Conservation (phyloP, 2,113 vertebrate genomes). For the Crypturellus undulatus region DNA sequence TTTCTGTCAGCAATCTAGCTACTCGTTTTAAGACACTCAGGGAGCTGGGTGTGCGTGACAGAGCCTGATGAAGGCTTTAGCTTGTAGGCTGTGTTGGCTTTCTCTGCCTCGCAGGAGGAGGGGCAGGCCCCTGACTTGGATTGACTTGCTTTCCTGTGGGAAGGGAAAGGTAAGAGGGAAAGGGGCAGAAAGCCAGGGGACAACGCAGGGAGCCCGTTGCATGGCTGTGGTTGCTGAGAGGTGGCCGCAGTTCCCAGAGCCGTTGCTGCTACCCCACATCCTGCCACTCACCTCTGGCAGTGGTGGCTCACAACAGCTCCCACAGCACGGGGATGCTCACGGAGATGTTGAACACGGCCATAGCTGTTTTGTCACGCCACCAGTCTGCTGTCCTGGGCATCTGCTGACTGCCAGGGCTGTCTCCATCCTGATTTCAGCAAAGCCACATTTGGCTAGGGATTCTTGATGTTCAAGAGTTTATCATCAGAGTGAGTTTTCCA, state of each 20-base stretch:
- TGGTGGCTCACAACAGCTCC: background rate
- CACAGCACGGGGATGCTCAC: rapidly evolving
- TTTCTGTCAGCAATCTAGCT: background rate
- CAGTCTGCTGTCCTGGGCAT: background rate
- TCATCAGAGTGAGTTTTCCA: background rate
- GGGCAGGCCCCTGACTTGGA: background rate
- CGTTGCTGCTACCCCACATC: background rate
- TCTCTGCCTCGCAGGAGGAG: background rate
- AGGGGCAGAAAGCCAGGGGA: background rate
- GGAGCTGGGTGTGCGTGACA: background rate
- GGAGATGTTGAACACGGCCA: rapidly evolving
- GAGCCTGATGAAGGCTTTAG: background rate
- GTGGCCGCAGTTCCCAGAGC: background rate
- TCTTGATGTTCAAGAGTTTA: background rate
- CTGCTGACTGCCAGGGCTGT: background rate
- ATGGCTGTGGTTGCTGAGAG: background rate
- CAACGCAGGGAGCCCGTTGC: background rate
- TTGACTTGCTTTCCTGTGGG: rapidly evolving
- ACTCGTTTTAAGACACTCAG: background rate
- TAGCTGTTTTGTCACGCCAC: background rate
- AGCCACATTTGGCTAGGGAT: background rate
- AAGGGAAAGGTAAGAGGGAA: background rate
- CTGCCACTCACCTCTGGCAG: background rate
- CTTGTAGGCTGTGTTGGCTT: background rate
- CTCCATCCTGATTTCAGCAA: background rate